A percentile compares a stretch with the other conserved stretches of the same genome.
Conservation (phyloP, 2,888 invertebrate species). For the Hypena proboscidalis region DNA sequence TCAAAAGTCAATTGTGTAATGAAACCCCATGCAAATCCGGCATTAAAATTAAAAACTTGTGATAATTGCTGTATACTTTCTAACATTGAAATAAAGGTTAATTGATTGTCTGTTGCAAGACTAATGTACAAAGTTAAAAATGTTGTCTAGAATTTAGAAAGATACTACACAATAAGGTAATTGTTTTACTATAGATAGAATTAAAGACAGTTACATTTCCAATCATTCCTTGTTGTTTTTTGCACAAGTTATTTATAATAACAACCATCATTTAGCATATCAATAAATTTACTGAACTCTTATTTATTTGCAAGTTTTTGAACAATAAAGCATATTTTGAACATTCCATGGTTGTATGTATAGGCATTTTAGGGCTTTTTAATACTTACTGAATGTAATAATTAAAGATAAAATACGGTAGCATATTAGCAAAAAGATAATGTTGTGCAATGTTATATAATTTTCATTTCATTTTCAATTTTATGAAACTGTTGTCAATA, state of each 20-base stretch:
- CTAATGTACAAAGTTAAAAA: conserved; percentile 33
- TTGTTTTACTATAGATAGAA: conserved; percentile 9
- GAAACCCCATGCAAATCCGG: conserved; percentile 23
- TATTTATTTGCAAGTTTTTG: conserved; percentile 15
- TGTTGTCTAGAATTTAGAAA: conserved; percentile 25
- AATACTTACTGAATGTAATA: conserved; percentile 30
- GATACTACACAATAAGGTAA: conserved; percentile 14
- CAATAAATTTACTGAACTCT: conserved; percentile 9
- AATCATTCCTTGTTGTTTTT: conserved; percentile 9
- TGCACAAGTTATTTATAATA: conserved; percentile 15
- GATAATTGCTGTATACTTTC: conserved; percentile 15
- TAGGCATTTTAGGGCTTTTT: conserved; percentile 34
- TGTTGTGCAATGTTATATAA: conserved; percentile 40
- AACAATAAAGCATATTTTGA: conserved; percentile 23
- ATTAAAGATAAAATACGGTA: conserved; percentile 27
- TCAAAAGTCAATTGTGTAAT: conserved; percentile 19
- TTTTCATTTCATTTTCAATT: conserved; percentile 62
- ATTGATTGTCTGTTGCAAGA: conserved; percentile 15
- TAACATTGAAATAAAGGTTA: conserved; percentile 1
- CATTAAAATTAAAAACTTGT: conserved; percentile 7
- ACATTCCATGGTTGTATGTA: conserved; percentile 38
- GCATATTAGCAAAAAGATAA: conserved; percentile 30
- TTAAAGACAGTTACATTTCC: conserved; percentile 7
- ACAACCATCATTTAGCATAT: conserved; percentile 3
- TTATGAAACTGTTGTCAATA: conserved; percentile 71